phyloP scores from a whole-genome alignment of 2,797 vertebrate genomes.

The Pteropus rufus region DNA sequence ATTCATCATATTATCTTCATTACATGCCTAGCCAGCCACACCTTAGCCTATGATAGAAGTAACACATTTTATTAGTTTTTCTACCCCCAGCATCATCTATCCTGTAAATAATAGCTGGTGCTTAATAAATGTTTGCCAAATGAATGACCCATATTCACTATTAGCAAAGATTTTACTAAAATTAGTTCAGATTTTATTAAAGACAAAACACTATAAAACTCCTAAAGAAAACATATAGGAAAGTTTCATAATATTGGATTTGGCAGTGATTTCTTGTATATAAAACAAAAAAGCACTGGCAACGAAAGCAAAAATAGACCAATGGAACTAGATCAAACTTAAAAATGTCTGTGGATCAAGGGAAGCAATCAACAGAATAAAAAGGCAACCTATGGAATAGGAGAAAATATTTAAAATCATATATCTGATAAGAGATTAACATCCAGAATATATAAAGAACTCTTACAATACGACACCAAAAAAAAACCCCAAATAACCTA shows the following conservation, averaged over 20 bases:
- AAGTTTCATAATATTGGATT: not conserved
- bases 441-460: not conserved
- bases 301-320: not conserved
- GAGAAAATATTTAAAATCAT: not conserved
- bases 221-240: not conserved
- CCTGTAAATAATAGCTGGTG: not conserved
- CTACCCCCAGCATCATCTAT: not conserved
- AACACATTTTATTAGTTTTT: not conserved
- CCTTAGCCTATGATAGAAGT: not conserved
- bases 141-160: not conserved
- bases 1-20: not conserved
- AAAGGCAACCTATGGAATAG: not conserved
- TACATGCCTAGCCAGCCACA: not conserved
- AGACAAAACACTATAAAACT: not conserved
- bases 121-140: not conserved
- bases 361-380: not conserved
- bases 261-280: not conserved
- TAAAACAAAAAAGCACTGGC: not conserved
- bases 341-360: not conserved
- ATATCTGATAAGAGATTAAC: not conserved
- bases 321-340: not conserved
- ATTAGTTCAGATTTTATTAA: not conserved
- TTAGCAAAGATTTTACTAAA: conserved; percentile 8
- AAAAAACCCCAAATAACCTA: not conserved
- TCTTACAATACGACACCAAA: not conserved